Evolutionary conservation across 2,888 invertebrate genomes (phyloP), one percentile per base, ranked within the genome.

Genomic region (Pollenia griseotomentosa): DNA sequence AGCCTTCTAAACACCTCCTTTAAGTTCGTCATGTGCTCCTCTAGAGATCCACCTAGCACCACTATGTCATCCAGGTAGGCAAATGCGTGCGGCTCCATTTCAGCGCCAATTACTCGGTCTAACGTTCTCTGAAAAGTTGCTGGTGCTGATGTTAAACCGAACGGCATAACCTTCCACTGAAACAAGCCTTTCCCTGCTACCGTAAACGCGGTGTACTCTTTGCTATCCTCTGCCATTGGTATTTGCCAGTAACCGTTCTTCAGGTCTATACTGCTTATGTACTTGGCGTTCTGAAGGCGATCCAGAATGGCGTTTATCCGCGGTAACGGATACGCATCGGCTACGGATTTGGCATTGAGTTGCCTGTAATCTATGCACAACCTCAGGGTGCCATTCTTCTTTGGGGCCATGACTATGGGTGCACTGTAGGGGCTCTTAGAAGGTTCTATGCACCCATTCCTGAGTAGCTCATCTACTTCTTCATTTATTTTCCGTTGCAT

Each of bases 141-240:
- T 1, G 73, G 46, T 3, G 46, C 75, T 40, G 77, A 77, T 1
- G 65, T 65, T 11, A 66, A 23, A 14, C 77, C 85, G 51, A 85
- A 81, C 0, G 71, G 77, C 77, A 71, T 81, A 11, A 85, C 85
- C 16, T 40, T 71, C 51, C 77, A 81, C 23, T 85, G 80, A 16
- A 68, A 78, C 14, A 85, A 9, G 3, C 46, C 66, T 16, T 66
- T 66, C 11, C 46, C 77, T 10, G 33, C 14, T 8, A 57, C 77
- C 7, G 66, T 66, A n/a, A 78, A 78, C 2, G 77, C 77, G 11
- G 77, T 78, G 12, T 63, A 75, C 12, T n/a, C 42, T 11, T 63
- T 75, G 19, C 75, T 63, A 8, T 51, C n/a, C 23, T 46, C 46
- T n/a, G 74, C 61, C 61, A 51, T 63, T 11, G 75, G 63, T 40